These are phyloP conservation scores for Astyanax mexicanus DNA, from an alignment of 2,797 vertebrate species.

Conservation along the genomic window DNA sequence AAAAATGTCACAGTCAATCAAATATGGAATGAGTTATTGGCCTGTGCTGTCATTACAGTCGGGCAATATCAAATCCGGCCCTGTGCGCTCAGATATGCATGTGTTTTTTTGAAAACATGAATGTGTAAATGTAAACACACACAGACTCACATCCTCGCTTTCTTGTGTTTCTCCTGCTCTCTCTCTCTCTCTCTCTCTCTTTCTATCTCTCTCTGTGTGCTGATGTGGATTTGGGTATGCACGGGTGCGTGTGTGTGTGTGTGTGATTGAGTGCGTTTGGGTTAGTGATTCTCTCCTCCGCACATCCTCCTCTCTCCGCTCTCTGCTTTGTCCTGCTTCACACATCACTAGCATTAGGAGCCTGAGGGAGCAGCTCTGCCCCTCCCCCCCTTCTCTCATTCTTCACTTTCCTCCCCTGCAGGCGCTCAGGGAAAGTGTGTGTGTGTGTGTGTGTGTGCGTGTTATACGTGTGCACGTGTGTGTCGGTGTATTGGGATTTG, in stretches of 20 bases:
- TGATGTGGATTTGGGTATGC: not conserved
- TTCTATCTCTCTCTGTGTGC: too few relatives aligned
- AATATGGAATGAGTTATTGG: conserved; percentile 57
- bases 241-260: not conserved
- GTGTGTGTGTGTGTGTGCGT: conserved; percentile 12
- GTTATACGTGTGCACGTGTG: conserved; percentile 36
- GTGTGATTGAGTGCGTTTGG: not conserved
- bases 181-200: too few relatives aligned
- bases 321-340: conserved; percentile 22
- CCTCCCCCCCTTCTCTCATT: conserved; percentile 10
- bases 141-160: too few relatives aligned
- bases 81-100: conserved; percentile 26
- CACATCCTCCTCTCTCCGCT: not conserved
- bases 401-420: not conserved
- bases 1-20: conserved; percentile 65
- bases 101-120: conserved; percentile 25
- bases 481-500: conserved; percentile 33
- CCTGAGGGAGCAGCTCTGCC: conserved; percentile 6
- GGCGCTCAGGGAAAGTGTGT: not conserved
- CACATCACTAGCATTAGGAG: conserved; percentile 28
- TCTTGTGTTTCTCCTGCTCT: too few relatives aligned
- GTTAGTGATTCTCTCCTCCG: not conserved
- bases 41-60: conserved; percentile 46
- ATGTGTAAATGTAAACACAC: not conserved
- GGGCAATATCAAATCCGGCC: conserved; percentile 27